A percentile compares a stretch with the other conserved stretches of the same genome.
phyloP scores from a whole-genome alignment of 2,888 invertebrate genomes.

The Horisme vitalbata region DNA sequence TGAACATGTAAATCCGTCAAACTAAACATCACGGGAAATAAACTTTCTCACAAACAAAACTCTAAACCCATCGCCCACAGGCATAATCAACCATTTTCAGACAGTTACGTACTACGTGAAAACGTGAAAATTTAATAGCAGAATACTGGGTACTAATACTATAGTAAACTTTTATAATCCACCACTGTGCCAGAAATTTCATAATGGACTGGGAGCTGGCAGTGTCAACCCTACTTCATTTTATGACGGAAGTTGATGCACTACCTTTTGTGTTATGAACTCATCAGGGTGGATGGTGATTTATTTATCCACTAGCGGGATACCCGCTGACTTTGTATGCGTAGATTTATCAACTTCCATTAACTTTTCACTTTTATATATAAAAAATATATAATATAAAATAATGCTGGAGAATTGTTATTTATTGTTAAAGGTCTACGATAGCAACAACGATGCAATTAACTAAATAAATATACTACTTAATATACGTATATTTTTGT shows the following conservation, averaged over 20 bases:
- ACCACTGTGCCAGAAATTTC: slow-evolving; percentile 16
- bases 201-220: slow-evolving; percentile 14
- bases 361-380: too few relatives aligned
- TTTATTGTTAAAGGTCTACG: too few relatives aligned
- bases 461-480: too few relatives aligned
- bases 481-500: too few relatives aligned
- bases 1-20: slow-evolving; percentile 7
- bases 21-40: slow-evolving; percentile 5
- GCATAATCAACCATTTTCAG: slow-evolving; percentile 19
- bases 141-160: slow-evolving; percentile 16
- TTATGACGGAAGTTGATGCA: slow-evolving; percentile 16
- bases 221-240: slow-evolving; percentile 10
- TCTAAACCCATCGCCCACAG: slow-evolving; percentile 15
- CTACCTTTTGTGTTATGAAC: slow-evolving; percentile 2
- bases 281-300: background rate
- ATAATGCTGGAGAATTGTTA: too few relatives aligned
- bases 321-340: too few relatives aligned
- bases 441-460: too few relatives aligned
- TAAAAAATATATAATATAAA: too few relatives aligned
- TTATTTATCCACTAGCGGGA: too few relatives aligned
- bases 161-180: slow-evolving; percentile 28
- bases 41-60: slow-evolving; percentile 19
- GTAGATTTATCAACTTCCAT: too few relatives aligned
- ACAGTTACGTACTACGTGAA: slow-evolving; percentile 13
- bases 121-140: slow-evolving; percentile 21